Conservation (phyloP, 2,113 vertebrate species). For the Columba livia region DNA sequence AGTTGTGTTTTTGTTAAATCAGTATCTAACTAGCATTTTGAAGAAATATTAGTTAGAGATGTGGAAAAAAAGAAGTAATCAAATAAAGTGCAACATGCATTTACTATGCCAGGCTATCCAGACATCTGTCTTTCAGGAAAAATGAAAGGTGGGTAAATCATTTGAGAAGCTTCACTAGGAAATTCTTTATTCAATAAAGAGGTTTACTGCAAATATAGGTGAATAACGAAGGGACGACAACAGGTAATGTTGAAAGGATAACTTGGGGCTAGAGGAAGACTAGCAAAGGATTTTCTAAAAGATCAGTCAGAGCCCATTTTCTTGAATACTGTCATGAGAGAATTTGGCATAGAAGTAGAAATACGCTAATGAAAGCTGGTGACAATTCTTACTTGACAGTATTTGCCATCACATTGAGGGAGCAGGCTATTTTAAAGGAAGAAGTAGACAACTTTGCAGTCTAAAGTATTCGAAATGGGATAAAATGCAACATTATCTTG, state of each 20-base stretch:
- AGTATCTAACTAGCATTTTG: background rate
- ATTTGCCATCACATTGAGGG: background rate
- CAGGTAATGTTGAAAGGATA: background rate
- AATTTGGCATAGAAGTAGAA: background rate
- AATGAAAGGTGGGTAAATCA: background rate
- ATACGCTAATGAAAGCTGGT: background rate
- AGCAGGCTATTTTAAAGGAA: background rate
- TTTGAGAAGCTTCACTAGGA: background rate
- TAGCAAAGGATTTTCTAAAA: background rate
- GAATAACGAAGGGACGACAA: background rate
- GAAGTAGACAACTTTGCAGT: background rate
- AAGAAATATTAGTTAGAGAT: background rate
- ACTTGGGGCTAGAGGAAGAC: background rate
- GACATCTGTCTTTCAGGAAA: background rate
- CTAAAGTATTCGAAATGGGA: background rate
- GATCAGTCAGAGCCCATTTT: background rate
- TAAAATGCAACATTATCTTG: background rate
- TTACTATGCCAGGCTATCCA: background rate
- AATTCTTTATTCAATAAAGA: background rate
- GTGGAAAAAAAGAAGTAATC: background rate
- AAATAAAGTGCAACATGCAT: background rate
- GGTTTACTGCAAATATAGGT: background rate
- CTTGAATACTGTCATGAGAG: background rate
- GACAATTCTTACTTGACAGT: background rate
- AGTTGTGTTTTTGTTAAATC: background rate